These are phyloP conservation scores for Todiramphus saurophagus DNA, from an alignment of 2,113 vertebrate genomes.

Conservation along the genomic window DNA sequence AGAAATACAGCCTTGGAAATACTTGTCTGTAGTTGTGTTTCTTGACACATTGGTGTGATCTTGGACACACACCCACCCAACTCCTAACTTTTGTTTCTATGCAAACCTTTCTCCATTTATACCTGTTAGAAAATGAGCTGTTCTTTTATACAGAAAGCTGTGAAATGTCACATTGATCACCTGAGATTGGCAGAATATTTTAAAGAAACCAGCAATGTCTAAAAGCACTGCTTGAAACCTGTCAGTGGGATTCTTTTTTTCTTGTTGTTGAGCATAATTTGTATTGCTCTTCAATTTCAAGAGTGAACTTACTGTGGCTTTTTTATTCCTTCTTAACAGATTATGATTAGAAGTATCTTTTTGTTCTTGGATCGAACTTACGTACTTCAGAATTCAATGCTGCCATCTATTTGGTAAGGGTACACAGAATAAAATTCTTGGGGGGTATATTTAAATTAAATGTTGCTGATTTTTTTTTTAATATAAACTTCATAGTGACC, in stretches of 20 bases:
- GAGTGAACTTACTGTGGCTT: constrained; percentile 8
- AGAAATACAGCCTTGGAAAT: not conserved
- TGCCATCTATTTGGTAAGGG: constrained; percentile 98
- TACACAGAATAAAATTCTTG: not conserved
- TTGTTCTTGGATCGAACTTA: constrained; percentile 99
- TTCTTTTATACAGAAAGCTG: not conserved
- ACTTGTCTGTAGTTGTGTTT: not conserved
- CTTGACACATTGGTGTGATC: not conserved
- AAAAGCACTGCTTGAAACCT: not conserved
- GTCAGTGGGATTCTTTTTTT: not conserved
- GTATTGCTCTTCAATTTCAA: not conserved
- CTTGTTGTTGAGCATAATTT: not conserved
- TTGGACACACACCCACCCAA: not conserved
- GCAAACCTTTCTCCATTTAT: not conserved
- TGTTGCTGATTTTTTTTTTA: not conserved
- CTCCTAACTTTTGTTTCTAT: not conserved
- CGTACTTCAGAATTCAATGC: constrained; percentile 99
- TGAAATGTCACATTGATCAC: not conserved
- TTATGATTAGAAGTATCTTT: constrained; percentile 99
- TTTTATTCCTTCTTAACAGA: constrained; percentile 77
- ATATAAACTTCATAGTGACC: not conserved
- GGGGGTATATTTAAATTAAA: not conserved
- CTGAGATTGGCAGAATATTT: not conserved
- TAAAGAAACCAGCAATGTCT: not conserved
- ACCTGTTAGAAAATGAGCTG: not conserved